These are phyloP conservation scores for Phragmatobia fuliginosa DNA, from an alignment of 2,888 invertebrate species.

Conservation along the genomic window DNA sequence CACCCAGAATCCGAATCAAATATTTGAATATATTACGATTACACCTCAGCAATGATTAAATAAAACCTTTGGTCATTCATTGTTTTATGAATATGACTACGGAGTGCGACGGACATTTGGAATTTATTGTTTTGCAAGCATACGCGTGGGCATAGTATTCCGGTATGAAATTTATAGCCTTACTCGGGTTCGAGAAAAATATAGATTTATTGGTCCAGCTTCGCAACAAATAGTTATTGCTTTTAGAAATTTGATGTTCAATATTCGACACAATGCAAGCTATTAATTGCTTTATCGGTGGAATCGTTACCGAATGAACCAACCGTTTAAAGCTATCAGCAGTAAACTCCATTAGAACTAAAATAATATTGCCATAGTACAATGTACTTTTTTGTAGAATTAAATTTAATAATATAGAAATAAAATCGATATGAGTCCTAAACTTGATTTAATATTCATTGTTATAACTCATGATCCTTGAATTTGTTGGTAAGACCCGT, in stretches of 20 bases:
- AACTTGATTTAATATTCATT: no score
- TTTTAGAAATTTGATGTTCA: constrained; percentile 53
- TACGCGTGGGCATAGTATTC: constrained; percentile 69
- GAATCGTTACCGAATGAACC: no score
- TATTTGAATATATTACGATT: background rate
- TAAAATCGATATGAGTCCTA: no score
- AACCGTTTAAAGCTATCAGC: background rate
- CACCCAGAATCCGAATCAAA: no score
- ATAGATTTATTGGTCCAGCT: constrained; percentile 71
- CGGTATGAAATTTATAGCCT: constrained; percentile 74
- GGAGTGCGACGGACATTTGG: constrained; percentile 65
- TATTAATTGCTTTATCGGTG: constrained; percentile 22
- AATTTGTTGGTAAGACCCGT: no score
- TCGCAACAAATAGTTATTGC: constrained; percentile 72
- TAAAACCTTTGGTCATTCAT: constrained; percentile 59
- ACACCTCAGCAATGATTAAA: constrained; percentile 51
- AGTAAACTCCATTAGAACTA: background rate
- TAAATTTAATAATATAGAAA: no score
- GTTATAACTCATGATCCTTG: no score
- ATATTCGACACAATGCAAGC: constrained; percentile 45
- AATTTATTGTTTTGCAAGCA: constrained; percentile 80
- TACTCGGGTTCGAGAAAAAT: constrained; percentile 75
- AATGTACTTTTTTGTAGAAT: no score
- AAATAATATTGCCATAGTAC: background rate
- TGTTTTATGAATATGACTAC: constrained; percentile 63